These are phyloP conservation scores for Cephalophus harveyi DNA, from an alignment of 2,113 vertebrate genomes.

Conservation along the genomic window DNA sequence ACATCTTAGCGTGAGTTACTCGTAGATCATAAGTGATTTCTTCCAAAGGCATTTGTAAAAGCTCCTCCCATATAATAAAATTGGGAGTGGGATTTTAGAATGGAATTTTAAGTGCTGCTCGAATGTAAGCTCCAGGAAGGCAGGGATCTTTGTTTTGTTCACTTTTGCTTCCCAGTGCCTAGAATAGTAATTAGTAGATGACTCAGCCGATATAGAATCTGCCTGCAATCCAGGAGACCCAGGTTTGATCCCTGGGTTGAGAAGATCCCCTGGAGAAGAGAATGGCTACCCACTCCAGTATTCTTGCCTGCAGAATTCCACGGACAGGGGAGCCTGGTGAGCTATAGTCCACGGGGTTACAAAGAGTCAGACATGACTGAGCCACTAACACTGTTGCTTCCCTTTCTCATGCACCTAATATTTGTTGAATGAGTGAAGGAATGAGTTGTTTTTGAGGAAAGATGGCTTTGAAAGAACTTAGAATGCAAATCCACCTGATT, in stretches of 20 bases:
- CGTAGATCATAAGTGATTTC: not conserved
- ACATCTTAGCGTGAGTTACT: not conserved
- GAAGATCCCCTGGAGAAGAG: not conserved
- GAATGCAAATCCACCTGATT: not conserved
- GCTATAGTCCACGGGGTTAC: not conserved
- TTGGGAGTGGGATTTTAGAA: not conserved
- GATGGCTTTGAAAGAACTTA: not conserved
- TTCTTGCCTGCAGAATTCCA: not conserved
- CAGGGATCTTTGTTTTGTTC: not conserved
- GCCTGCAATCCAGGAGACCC: not conserved
- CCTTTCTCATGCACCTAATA: not conserved
- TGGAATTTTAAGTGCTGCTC: not conserved
- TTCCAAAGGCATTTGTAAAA: slow-evolving; percentile 35
- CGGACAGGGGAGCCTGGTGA: not conserved
- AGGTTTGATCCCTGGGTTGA: not conserved
- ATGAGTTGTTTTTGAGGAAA: not conserved
- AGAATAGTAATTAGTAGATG: not conserved
- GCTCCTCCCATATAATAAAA: not conserved
- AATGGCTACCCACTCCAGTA: not conserved
- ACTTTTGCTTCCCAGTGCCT: not conserved
- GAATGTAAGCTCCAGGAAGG: not conserved
- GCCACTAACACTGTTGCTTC: not conserved
- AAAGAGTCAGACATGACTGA: not conserved
- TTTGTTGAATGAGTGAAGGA: not conserved
- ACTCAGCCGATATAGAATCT: not conserved